Evolutionary conservation across 2,113 vertebrate genomes (phyloP).

Genomic region (Chamaetylas fuelleborni): DNA sequence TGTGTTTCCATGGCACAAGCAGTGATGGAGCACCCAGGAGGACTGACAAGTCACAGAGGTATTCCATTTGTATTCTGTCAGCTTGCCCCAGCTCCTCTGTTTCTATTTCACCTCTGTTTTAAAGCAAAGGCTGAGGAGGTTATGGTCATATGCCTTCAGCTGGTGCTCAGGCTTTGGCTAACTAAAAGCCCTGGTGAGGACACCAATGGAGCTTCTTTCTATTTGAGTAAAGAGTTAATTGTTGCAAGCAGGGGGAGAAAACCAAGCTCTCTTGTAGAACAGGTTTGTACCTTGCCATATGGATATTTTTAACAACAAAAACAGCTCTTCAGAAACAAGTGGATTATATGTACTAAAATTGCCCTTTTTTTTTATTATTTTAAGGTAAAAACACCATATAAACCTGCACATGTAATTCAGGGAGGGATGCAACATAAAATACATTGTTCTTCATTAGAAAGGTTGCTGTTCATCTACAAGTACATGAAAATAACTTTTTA

Average conservation of each 20-base stretch:
- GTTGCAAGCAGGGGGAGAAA: neutral
- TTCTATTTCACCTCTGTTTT: neutral
- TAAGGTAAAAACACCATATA: neutral
- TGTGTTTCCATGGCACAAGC: neutral
- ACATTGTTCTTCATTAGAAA: neutral
- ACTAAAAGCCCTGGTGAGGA: neutral
- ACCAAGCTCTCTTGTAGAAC: neutral
- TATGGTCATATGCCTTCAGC: neutral
- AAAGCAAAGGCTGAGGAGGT: neutral
- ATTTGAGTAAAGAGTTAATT: neutral
- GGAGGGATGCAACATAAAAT: neutral
- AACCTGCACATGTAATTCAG: neutral
- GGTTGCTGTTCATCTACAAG: neutral
- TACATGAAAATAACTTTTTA: neutral
- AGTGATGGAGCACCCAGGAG: neutral
- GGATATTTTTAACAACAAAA: neutral
- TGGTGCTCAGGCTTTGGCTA: neutral
- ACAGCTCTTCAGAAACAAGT: neutral
- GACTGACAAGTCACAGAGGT: neutral
- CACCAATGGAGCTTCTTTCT: neutral
- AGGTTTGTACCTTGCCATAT: neutral
- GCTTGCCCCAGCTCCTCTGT: neutral
- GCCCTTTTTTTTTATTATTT: neutral
- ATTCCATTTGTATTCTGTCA: neutral
- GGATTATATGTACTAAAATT: neutral